A percentile compares a stretch with the other conserved stretches of the same genome.
Conservation (phyloP, 1,140 invertebrate species). For the Anadara kagoshimensis region DNA sequence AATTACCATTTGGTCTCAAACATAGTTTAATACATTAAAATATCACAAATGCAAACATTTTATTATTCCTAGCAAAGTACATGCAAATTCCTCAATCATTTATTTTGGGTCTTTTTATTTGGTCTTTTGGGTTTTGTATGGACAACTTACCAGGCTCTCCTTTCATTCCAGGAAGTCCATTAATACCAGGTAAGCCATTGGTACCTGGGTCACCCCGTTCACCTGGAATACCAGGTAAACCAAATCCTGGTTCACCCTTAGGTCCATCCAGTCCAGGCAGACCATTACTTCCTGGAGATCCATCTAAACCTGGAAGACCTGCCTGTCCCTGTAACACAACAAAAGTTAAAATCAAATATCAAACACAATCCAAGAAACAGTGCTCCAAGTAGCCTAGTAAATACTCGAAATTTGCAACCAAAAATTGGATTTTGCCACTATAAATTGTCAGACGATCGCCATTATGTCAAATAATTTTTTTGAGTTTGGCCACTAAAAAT, state of each 20-base stretch:
- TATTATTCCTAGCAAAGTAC: too few relatives aligned
- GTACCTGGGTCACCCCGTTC: slow-evolving; percentile 26
- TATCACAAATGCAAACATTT: too few relatives aligned
- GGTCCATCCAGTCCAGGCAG: slow-evolving; percentile 38
- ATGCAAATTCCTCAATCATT: slow-evolving; percentile 11
- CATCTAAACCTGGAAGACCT: slow-evolving; percentile 50
- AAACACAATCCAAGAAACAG: too few relatives aligned
- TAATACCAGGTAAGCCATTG: slow-evolving; percentile 47
- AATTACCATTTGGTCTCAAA: too few relatives aligned
- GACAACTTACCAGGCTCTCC: slow-evolving; percentile 41
- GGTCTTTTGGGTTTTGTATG: slow-evolving; percentile 14
- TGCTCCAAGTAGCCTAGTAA: too few relatives aligned
- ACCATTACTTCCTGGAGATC: slow-evolving; percentile 44
- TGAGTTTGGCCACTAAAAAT: too few relatives aligned
- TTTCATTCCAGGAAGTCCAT: slow-evolving; percentile 52
- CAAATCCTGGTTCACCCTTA: slow-evolving; percentile 35
- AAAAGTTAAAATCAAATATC: too few relatives aligned
- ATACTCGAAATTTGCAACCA: too few relatives aligned
- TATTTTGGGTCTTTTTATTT: not conserved
- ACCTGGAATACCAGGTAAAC: slow-evolving; percentile 30
- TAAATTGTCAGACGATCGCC: too few relatives aligned
- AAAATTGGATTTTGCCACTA: too few relatives aligned
- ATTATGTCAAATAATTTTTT: too few relatives aligned
- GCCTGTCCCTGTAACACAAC: slow-evolving; percentile 44
- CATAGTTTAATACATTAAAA: too few relatives aligned